Base-by-base conservation (phyloP, 2,888 invertebrate species). In the Archips crataeganus region DNA sequence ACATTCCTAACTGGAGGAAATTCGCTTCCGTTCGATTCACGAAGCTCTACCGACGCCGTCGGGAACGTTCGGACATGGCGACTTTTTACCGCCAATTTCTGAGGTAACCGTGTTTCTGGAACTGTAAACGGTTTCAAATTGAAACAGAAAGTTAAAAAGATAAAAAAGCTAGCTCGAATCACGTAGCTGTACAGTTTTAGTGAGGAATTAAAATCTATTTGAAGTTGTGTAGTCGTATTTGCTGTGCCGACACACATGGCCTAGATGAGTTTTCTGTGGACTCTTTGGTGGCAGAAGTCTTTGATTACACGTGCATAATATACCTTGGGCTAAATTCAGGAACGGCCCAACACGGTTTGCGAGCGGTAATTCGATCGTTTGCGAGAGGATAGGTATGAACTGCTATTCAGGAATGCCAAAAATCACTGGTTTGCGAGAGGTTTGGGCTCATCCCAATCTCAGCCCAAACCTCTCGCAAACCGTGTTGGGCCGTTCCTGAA, bases 51-150 rank as follows among this genome's bases (percentile, higher is more conserved):
- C 61, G 42, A 39, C 39, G n/a, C 9, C 23, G 49, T 5, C 62
- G 11, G 13, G 45, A 47, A 63, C 34, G 63, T 47, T 8, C 63
- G 63, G 63, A 63, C 47, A 45, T 8, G 45, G 45, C 63, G 63
- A 63, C 47, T 11, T 47, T 63, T 51, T 15, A 60, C 3, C 15
- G 32, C 65, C 51, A 36, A 39, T 51, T 64, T 64, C 64, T 23
- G 34, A 64, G 47, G 34, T 51, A 15, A 15, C 49, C 51, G 51
- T 65, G 51, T 39, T 51, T 39, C 65, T 36, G 57, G 15, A 63
- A 65, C 65, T 65, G 65, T 65, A 65, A 65, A 65, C 36, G 15
- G 36, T 65, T 51, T 36, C 32, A 15, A 65, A 65, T 65, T 65
- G 51, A 65, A 47, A 65, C 51, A 39, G 49, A 15, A 65, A n/a